Base-by-base conservation (phyloP, 2,113 vertebrate species). In the Sceloporus tristichus region DNA sequence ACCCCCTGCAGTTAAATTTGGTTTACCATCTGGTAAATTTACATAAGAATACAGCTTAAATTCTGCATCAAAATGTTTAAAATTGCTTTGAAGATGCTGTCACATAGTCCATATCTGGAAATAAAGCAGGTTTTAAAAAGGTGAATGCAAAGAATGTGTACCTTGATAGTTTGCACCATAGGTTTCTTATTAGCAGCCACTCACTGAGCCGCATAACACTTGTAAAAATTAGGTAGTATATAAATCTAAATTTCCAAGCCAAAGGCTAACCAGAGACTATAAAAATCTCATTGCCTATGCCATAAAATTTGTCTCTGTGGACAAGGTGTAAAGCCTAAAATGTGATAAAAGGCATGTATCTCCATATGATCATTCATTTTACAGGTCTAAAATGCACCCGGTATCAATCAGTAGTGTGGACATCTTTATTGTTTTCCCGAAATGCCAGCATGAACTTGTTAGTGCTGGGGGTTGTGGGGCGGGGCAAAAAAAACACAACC, bases 261-360 rank as follows among this genome's bases (percentile, higher is more conserved):
- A 9, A 88, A 85, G 11, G 77, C 85, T 84, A 90, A 92, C 91
- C 87, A 86, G 38, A 82, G 82, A 87, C 65, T 68, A 23, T 75
- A 91, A 94, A 94, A 91, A 80, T 85, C 80, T 91, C 90, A 82
- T 38, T 79, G 65, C 0, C 0, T n/a, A 21, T 34, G 74, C 92
- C 88, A 84, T 92, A 89, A 95, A 95, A 88, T 38, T 80, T 23
- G 75, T 59, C 76, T 81, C 74, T 9, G 42, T 73, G 86, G 90
- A 89, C 90, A 62, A 19, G 27, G 40, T 86, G 9, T 78, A 88
- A 89, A 81, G 9, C 68, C 65, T 80, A 81, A 80, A 79, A 84
- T 65, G 81, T 34, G 90, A 85, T 48, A 80, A 95, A 92, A 91
- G 38, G 21, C 56, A 77, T 71, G 56, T 82, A 14, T 91, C 53